Evolutionary conservation across 2,113 vertebrate species (phyloP).

Genomic region (Ursus arctos): DNA sequence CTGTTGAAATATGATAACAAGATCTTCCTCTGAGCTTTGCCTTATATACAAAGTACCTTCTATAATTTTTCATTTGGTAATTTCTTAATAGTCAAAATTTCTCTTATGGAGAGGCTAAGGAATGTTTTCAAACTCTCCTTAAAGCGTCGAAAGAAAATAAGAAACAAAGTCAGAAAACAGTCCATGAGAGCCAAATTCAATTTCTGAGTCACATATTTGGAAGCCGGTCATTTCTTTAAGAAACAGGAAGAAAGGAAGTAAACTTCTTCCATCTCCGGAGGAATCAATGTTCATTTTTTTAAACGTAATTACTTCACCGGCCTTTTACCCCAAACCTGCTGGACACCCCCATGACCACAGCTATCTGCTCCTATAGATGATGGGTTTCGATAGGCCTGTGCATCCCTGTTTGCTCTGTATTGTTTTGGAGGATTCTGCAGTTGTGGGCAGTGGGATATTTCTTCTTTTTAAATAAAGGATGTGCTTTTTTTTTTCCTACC

Average conservation of each 20-base stretch:
- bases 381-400: not conserved
- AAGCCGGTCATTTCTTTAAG: not conserved
- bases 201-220: not conserved
- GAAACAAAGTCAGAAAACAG: slow-evolving; percentile 4
- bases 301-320: not conserved
- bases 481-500: not conserved
- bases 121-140: slow-evolving; percentile 48
- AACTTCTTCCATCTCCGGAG: not conserved
- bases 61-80: slow-evolving; percentile 39
- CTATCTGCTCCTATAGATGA: not conserved
- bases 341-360: not conserved
- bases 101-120: not conserved
- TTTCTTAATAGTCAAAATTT: slow-evolving; percentile 4
- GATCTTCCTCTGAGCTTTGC: slow-evolving; percentile 39
- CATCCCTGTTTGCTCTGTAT: not conserved
- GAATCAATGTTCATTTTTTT: not conserved
- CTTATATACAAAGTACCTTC: slow-evolving; percentile 36
- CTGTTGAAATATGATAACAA: slow-evolving; percentile 44
- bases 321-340: not conserved
- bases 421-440: slow-evolving; percentile 2
- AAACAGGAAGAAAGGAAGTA: not conserved
- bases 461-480: not conserved
- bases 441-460: not conserved
- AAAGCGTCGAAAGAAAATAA: slow-evolving; percentile 27
- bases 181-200: not conserved